These are phyloP conservation scores for Malacoraja senta DNA, from an alignment of 2,797 vertebrate species.

Conservation along the genomic window DNA sequence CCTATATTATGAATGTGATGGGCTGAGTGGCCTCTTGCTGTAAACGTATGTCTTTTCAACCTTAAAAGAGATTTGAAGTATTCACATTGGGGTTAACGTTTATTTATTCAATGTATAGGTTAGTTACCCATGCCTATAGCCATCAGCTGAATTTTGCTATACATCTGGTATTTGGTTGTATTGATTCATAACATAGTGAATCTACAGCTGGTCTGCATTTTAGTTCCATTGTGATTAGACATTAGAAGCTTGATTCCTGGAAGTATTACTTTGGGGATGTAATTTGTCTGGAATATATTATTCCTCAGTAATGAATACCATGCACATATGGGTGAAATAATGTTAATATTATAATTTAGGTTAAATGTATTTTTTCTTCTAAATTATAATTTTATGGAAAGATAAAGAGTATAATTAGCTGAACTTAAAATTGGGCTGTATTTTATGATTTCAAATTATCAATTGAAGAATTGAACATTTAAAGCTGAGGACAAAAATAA, in stretches of 20 bases:
- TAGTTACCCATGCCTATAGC: conserved; percentile 7
- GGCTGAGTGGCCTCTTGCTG: no score
- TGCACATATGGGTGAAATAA: conserved; percentile 54
- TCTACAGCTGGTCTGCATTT: conserved; percentile 70
- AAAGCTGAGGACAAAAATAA: not conserved
- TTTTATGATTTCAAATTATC: not conserved
- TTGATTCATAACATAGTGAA: conserved; percentile 61
- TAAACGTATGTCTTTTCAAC: no score
- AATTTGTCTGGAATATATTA: conserved; percentile 68
- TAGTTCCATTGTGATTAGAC: conserved; percentile 67
- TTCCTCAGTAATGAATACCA: conserved; percentile 64
- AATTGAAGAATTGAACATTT: not conserved
- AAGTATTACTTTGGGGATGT: conserved; percentile 67
- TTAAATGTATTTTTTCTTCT: conserved; percentile 45
- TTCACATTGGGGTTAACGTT: no score
- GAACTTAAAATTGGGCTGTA: not conserved
- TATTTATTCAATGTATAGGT: conserved; percentile 3
- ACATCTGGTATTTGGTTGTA: conserved; percentile 58
- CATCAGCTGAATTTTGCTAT: conserved; percentile 37
- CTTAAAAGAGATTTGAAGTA: no score
- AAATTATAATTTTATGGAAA: conserved; percentile 41
- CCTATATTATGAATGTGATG: no score
- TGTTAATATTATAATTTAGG: conserved; percentile 44
- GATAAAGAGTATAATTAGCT: not conserved
- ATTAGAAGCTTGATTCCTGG: conserved; percentile 44